Percentiles rank a stretch among this genome's conserved stretches.
These are phyloP conservation scores for Macroteleia sp. DNA, from an alignment of 2,888 invertebrate species.

Conservation along the genomic window DNA sequence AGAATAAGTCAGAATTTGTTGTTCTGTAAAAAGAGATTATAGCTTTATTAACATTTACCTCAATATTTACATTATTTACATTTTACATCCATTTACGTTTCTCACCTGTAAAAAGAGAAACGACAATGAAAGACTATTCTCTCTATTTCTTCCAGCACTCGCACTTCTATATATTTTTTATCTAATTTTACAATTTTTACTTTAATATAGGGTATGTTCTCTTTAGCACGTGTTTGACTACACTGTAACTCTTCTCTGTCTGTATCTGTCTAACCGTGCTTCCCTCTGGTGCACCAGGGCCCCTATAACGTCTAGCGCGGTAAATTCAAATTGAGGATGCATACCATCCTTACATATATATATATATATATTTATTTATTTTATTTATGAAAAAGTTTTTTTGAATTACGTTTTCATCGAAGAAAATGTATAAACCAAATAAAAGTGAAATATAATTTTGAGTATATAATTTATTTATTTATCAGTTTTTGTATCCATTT, in stretches of 20 bases:
- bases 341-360: neutral
- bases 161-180: neutral
- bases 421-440: too few species aligned
- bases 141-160: neutral
- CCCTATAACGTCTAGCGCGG: slow-evolving; percentile 1
- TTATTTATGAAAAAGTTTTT: too few species aligned
- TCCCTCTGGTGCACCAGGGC: slow-evolving; percentile 1
- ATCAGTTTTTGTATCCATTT: too few species aligned
- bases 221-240: neutral
- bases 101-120: slow-evolving; percentile 5
- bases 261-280: neutral
- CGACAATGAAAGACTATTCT: slow-evolving; percentile 1
- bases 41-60: neutral
- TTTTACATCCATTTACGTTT: neutral
- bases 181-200: neutral
- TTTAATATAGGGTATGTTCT: too few species aligned
- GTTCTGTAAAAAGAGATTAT: slow-evolving; percentile 6
- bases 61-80: slow-evolving; percentile 1
- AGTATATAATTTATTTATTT: too few species aligned
- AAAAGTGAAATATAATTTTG: too few species aligned
- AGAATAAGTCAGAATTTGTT: slow-evolving; percentile 5
- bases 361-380: too few species aligned
- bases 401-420: too few species aligned
- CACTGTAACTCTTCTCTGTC: neutral
- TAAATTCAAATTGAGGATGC: neutral